A percentile compares a stretch with the other conserved stretches of the same genome.
Conservation (phyloP, 1,140 invertebrate genomes). For the Portunus trituberculatus region DNA sequence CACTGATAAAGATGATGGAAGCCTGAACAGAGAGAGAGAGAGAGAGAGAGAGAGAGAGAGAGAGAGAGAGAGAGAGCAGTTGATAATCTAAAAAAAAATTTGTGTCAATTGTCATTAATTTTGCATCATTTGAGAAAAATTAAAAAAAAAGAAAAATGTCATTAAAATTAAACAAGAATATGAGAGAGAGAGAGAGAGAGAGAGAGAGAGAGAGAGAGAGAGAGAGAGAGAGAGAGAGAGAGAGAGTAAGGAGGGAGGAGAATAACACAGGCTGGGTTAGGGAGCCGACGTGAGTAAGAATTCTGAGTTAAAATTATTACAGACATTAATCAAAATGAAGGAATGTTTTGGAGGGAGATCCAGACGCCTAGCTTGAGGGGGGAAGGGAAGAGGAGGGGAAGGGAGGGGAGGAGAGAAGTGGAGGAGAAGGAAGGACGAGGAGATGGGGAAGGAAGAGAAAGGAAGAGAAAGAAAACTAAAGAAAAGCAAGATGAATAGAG, state of each 20-base stretch:
- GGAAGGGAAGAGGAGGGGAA: not conserved
- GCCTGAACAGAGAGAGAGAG: too few species aligned
- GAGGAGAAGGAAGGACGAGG: not conserved
- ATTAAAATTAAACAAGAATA: not conserved
- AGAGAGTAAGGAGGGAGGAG: not conserved
- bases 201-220: constrained; percentile 20
- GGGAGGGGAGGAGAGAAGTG: not conserved
- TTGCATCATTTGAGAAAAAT: not conserved
- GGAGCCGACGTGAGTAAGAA: constrained; percentile 18
- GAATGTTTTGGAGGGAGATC: constrained; percentile 21
- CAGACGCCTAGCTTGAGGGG: constrained; percentile 16
- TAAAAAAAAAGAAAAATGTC: not conserved
- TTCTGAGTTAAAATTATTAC: constrained; percentile 24
- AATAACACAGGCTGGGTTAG: constrained; percentile 13
- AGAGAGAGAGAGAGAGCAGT: too few species aligned
- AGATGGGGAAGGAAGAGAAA: not conserved
- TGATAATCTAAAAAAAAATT: too few species aligned
- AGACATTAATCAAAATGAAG: constrained; percentile 24
- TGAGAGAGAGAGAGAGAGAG: constrained; percentile 17
- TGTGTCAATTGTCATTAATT: too few species aligned
- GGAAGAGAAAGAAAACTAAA: not conserved
- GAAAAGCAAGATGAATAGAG: too few species aligned
- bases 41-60: too few species aligned
- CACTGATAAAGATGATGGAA: too few species aligned
- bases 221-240: constrained; percentile 20